Percentiles rank a stretch among this genome's conserved stretches.
Conservation (phyloP, 30 jellyfish, hydroid and myxozoan genomes). For the Aurelia sp. region DNA sequence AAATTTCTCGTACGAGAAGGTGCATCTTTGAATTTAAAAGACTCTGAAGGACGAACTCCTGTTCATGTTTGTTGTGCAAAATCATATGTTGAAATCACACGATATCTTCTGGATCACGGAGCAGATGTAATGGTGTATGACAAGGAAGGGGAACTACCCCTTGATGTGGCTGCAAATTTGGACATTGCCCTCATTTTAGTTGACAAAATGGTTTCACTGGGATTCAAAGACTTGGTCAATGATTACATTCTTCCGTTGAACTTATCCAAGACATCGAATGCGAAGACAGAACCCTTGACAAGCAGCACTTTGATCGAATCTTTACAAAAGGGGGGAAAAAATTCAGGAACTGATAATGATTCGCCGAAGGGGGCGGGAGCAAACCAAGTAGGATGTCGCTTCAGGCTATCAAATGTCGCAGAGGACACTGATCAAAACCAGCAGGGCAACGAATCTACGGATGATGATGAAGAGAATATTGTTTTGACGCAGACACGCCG, state of each 20-base stretch:
- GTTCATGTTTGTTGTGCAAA: slow-evolving; percentile 56
- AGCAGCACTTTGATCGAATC: slow-evolving; percentile 18
- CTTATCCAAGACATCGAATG: slow-evolving; percentile 18
- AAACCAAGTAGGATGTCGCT: slow-evolving; percentile 58
- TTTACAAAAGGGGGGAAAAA: neutral
- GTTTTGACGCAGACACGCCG: slow-evolving; percentile 24
- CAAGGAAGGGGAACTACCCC: slow-evolving; percentile 55
- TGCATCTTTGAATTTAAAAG: slow-evolving; percentile 28
- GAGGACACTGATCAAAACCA: slow-evolving; percentile 16
- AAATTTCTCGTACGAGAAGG: slow-evolving; percentile 52
- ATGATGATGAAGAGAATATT: slow-evolving; percentile 1
- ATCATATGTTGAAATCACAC: slow-evolving; percentile 22
- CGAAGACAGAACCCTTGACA: neutral
- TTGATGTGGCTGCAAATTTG: slow-evolving; percentile 65
- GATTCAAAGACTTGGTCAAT: slow-evolving; percentile 42
- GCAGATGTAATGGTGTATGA: slow-evolving; percentile 66
- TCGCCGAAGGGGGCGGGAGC: neutral
- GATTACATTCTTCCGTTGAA: slow-evolving; percentile 49
- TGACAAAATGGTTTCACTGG: slow-evolving; percentile 66
- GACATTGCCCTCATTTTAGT: slow-evolving; percentile 48
- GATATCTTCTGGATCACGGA: slow-evolving; percentile 57
- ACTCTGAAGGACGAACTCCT: slow-evolving; percentile 57
- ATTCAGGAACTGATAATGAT: neutral
- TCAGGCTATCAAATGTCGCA: slow-evolving; percentile 20
- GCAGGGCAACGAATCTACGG: slow-evolving; percentile 2